phyloP scores from a whole-genome alignment of 2,888 invertebrate species.

The Eupithecia insigniata region DNA sequence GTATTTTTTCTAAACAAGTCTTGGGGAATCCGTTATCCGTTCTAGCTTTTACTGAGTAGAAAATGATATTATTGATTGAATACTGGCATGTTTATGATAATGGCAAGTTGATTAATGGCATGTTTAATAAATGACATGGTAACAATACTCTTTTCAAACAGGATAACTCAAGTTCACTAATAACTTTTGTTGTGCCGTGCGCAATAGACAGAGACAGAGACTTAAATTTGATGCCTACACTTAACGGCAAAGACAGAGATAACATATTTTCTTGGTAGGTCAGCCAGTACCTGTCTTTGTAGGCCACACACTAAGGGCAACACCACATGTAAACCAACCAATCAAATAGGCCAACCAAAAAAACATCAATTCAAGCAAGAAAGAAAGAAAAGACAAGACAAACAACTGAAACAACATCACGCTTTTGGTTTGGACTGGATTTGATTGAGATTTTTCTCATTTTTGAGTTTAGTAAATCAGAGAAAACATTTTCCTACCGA shows the following conservation, averaged over 20 bases:
- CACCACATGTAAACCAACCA: not conserved
- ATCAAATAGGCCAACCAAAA: conserved; percentile 1
- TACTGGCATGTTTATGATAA: too few species aligned
- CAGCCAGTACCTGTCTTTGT: not conserved
- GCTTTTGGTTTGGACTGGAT: conserved; percentile 6
- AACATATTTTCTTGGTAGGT: not conserved
- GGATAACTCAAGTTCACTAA: too few species aligned
- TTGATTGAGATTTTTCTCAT: conserved; percentile 8
- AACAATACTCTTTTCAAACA: too few species aligned
- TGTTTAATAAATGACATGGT: too few species aligned
- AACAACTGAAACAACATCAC: conserved; percentile 1
- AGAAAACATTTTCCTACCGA: conserved; percentile 20
- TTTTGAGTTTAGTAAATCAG: conserved; percentile 14
- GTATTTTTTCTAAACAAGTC: too few species aligned
- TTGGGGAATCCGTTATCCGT: too few species aligned
- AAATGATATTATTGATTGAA: too few species aligned
- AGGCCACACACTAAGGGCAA: conserved; percentile 3
- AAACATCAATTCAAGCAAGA: not conserved
- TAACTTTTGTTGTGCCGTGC: too few species aligned
- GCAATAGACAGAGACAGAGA: not conserved
- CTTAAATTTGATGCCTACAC: not conserved
- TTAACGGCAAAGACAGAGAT: not conserved
- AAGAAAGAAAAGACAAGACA: conserved; percentile 4
- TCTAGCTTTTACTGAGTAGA: too few species aligned
- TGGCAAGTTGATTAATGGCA: too few species aligned